phyloP scores from a whole-genome alignment of 2,888 invertebrate species.

The Lepidochitona cinerea region DNA sequence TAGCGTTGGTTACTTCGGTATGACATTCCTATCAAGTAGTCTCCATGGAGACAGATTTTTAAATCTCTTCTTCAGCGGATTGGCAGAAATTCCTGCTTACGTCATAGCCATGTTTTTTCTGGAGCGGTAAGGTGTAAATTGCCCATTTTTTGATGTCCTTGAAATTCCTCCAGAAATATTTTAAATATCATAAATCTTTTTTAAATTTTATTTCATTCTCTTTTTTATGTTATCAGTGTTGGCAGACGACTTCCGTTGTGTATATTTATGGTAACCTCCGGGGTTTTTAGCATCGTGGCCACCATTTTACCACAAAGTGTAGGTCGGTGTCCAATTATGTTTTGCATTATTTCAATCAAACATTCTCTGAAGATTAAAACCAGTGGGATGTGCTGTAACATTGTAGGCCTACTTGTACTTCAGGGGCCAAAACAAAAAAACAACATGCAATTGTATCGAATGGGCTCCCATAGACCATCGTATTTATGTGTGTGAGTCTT shows the following conservation, averaged over 20 bases:
- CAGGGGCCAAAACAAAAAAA: too few species aligned
- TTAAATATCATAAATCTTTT: too few species aligned
- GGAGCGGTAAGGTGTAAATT: slow-evolving; percentile 51
- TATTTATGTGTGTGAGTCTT: too few species aligned
- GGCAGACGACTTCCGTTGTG: slow-evolving; percentile 50
- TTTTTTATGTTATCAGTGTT: slow-evolving; percentile 31
- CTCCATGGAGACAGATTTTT: slow-evolving; percentile 56
- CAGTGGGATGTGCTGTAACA: too few species aligned
- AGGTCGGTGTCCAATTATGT: background rate
- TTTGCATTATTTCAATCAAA: too few species aligned
- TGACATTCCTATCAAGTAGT: slow-evolving; percentile 49
- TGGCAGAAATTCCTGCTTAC: slow-evolving; percentile 55
- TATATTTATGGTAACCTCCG: slow-evolving; percentile 53
- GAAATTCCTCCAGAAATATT: too few species aligned
- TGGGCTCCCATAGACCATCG: too few species aligned
- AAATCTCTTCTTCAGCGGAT: slow-evolving; percentile 56
- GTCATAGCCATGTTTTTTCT: slow-evolving; percentile 46
- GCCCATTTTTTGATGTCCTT: background rate
- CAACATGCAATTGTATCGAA: too few species aligned
- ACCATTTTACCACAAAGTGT: background rate
- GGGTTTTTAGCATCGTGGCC: slow-evolving; percentile 44
- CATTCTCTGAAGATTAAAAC: too few species aligned
- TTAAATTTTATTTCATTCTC: too few species aligned
- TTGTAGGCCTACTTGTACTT: too few species aligned
- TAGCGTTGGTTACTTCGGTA: slow-evolving; percentile 59